Base-by-base conservation (phyloP, 2,113 vertebrate species). In the Mirza zaza region DNA sequence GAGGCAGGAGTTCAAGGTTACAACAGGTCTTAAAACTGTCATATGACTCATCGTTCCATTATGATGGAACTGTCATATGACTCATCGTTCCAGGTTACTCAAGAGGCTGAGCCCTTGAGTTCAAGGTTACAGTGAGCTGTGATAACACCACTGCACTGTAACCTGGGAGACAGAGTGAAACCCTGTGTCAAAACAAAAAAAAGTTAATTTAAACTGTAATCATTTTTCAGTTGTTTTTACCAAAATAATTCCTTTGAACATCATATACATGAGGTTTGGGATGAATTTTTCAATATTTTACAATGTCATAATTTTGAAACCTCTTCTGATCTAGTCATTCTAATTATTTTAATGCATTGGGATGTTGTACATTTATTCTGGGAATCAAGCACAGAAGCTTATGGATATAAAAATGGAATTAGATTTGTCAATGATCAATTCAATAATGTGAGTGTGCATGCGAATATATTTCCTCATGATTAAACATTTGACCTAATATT, bases 261-360 rank as follows among this genome's bases (percentile, higher is more conserved):
- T 10, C 63, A 93, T 32, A 87, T 93, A 50, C 80, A 70, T 4
- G 50, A 85, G 18, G 94, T 92, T 94, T 70, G 5, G 36, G 42
- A 25, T 76, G 48, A 84, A 76, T 84, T 95, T 92, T 94, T 27
- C 80, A 83, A 67, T 68, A 59, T 81, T 95, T 96, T 61, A 45
- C 84, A 96, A 90, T 81, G 4, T 84, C 48, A 8, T 87, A n/a
- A 36, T 85, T 94, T 97, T 90, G 36, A 23, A 88, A 50, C 52
- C 12, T 94, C 21, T 92, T 87, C 59, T 57, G 39, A 89, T 86
- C 65, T 91, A 39, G 20, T 91, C 17, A 73, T 94, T 96, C 20
- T 91, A 70, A 52, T 85, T 80, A 2, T 95, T 92, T 94, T 55
- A 76, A 52, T 91, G 23, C 29, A 12, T 57, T 73, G 39, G 27